These are phyloP conservation scores for Talpa occidentalis DNA, from an alignment of 2,113 vertebrate genomes.

Conservation along the genomic window DNA sequence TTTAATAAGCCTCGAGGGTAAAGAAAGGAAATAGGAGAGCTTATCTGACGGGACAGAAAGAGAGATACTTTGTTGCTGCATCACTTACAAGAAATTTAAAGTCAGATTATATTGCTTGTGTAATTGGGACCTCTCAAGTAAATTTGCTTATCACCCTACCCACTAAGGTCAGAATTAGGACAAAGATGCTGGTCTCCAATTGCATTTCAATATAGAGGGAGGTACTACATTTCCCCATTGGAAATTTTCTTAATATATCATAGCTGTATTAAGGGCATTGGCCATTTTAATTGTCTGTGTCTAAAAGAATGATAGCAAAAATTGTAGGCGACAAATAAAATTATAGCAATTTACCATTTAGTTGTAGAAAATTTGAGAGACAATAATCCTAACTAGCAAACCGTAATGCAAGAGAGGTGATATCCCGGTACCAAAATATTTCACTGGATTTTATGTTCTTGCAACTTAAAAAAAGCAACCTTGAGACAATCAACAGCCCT, in stretches of 20 bases:
- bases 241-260: neutral
- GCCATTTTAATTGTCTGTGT: conserved; percentile 46
- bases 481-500: neutral
- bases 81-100: neutral
- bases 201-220: neutral
- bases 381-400: conserved; percentile 17
- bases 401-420: neutral
- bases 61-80: too few relatives aligned
- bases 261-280: neutral
- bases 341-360: neutral
- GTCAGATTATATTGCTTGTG: neutral
- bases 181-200: neutral
- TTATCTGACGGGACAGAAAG: too few relatives aligned
- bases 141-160: neutral
- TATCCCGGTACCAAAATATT: neutral
- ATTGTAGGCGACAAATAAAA: conserved; percentile 1
- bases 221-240: neutral
- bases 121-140: neutral
- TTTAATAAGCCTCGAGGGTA: too few relatives aligned
- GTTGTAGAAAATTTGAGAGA: conserved; percentile 26
- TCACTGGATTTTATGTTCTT: conserved; percentile 7
- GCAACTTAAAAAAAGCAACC: conserved; percentile 3
- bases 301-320: conserved; percentile 28
- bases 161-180: neutral
- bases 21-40: too few relatives aligned